Evolutionary conservation across 1,140 invertebrate genomes (phyloP).

Genomic region (Nasonia vitripennis): DNA sequence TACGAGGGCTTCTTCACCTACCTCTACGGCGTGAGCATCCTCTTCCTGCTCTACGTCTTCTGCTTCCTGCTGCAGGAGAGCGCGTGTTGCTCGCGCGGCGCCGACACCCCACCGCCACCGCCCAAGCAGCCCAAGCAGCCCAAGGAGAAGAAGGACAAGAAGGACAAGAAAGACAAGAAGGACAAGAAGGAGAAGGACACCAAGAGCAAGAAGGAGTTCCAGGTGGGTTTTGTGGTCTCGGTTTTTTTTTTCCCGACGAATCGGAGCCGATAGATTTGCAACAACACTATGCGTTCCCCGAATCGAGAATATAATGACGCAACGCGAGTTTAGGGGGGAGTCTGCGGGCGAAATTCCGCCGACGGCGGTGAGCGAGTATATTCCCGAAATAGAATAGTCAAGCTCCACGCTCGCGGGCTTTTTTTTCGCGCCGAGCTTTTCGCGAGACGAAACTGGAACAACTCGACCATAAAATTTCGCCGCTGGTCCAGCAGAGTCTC

Average conservation of each 20-base stretch:
- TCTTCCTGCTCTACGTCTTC: constrained; percentile 97
- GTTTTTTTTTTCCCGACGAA: no score
- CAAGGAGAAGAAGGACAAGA: constrained; percentile 78
- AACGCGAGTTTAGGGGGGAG: constrained; percentile 38
- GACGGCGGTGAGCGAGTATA: constrained; percentile 18
- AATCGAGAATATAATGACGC: constrained; percentile 47
- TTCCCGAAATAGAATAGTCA: constrained; percentile 45
- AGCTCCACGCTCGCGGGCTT: not conserved
- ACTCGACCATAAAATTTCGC: not conserved
- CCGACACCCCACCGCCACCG: constrained; percentile 80
- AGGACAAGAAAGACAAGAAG: constrained; percentile 74
- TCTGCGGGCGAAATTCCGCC: constrained; percentile 27
- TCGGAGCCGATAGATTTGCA: no score
- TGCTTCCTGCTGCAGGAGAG: constrained; percentile 96
- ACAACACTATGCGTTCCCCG: not conserved
- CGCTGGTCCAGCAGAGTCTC: not conserved
- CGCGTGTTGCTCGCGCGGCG: constrained; percentile 84
- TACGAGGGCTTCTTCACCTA: constrained; percentile 99
- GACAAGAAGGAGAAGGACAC: constrained; percentile 76
- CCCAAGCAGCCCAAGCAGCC: constrained; percentile 85
- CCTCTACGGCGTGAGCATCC: constrained; percentile 94
- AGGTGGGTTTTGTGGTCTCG: constrained; percentile 62
- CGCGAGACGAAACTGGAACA: not conserved
- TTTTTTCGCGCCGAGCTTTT: not conserved
- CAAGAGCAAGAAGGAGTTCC: constrained; percentile 76